These are phyloP conservation scores for Microcebus griseorufus DNA, from an alignment of 2,113 vertebrate species.

Conservation along the genomic window DNA sequence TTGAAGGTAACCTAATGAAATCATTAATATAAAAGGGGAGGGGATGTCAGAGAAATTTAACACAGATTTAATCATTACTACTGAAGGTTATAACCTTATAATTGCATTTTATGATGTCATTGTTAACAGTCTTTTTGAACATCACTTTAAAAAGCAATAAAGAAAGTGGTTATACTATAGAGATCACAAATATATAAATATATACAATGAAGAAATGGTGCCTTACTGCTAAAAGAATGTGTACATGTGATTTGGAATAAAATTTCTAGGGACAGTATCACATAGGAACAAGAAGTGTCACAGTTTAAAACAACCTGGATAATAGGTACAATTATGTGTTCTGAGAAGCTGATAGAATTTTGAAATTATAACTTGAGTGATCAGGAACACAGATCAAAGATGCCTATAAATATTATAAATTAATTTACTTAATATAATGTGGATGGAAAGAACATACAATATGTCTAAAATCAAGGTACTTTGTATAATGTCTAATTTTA, in stretches of 20 bases:
- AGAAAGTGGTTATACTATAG: neutral
- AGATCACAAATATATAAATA: neutral
- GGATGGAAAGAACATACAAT: neutral
- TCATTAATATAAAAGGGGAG: neutral
- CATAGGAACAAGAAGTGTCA: neutral
- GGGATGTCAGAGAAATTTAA: neutral
- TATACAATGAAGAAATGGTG: neutral
- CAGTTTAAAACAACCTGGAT: neutral
- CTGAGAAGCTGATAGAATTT: neutral
- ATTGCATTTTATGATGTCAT: neutral
- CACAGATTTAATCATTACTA: neutral
- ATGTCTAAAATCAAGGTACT: neutral
- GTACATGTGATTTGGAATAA: neutral
- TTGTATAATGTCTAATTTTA: neutral
- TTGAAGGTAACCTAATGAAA: neutral
- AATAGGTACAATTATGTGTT: neutral
- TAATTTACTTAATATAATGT: neutral
- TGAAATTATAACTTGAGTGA: neutral
- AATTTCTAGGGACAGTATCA: neutral
- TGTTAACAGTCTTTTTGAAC: neutral
- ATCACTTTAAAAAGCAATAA: neutral
- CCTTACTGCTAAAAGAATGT: neutral
- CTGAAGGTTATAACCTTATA: neutral
- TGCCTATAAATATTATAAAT: neutral
- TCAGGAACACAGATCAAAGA: neutral